Percentiles rank a stretch among this genome's conserved stretches.
Evolutionary conservation across 2,888 invertebrate species (phyloP).

Genomic region (Pseudolycoriella hygida): DNA sequence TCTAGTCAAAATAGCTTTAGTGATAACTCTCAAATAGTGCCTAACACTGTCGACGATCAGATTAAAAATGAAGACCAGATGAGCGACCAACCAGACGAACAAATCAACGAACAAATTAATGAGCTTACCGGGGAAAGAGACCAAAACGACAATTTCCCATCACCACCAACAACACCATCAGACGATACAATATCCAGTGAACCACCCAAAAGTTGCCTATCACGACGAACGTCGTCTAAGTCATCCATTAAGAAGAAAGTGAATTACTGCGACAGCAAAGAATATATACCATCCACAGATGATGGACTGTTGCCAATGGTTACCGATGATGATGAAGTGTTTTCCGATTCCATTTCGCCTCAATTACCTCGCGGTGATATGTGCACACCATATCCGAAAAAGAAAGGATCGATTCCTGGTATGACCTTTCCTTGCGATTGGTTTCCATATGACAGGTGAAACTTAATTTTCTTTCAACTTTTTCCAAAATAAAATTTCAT

Average conservation of each 20-base stretch:
- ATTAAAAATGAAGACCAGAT: not conserved
- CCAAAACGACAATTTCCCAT: too few species aligned
- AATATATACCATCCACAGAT: slow-evolving; percentile 25
- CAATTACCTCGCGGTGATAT: slow-evolving; percentile 30
- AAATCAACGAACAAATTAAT: too few species aligned
- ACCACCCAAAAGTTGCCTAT: slow-evolving; percentile 24
- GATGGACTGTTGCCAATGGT: slow-evolving; percentile 13
- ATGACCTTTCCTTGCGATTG: slow-evolving; percentile 28
- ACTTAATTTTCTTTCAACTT: slow-evolving; percentile 13
- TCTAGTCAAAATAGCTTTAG: not conserved
- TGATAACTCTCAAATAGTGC: not conserved
- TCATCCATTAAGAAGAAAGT: slow-evolving; percentile 27
- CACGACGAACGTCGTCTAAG: slow-evolving; percentile 24
- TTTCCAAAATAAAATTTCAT: not conserved
- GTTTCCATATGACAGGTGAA: slow-evolving; percentile 29
- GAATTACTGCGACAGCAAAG: slow-evolving; percentile 25
- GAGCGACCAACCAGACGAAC: not conserved
- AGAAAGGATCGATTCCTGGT: slow-evolving; percentile 17
- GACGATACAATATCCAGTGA: slow-evolving; percentile 8
- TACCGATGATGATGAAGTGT: slow-evolving; percentile 42
- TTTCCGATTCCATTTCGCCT: slow-evolving; percentile 32
- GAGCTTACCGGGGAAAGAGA: too few species aligned
- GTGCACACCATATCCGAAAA: slow-evolving; percentile 32
- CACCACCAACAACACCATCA: not conserved
- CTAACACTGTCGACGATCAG: not conserved